A percentile compares a stretch with the other conserved stretches of the same genome.
These are phyloP conservation scores for Indicator indicator DNA, from an alignment of 2,113 vertebrate species.

Conservation along the genomic window DNA sequence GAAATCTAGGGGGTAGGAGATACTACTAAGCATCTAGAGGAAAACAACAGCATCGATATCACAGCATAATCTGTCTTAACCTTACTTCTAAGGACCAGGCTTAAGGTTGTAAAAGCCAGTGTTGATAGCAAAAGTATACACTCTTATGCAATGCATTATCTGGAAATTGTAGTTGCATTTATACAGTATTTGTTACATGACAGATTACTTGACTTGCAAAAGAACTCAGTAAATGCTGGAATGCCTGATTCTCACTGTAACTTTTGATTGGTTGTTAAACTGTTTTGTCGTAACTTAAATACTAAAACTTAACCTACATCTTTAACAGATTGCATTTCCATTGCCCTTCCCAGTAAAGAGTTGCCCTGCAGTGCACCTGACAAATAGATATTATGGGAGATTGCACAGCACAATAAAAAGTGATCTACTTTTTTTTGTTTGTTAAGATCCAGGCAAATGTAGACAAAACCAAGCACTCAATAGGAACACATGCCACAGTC, in stretches of 20 bases:
- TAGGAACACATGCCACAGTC: background rate
- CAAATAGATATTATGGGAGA: background rate
- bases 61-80: constrained; percentile 6
- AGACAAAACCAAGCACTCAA: background rate
- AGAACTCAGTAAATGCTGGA: background rate
- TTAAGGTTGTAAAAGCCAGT: background rate
- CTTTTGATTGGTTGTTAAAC: background rate
- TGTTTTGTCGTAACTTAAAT: background rate
- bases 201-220: background rate
- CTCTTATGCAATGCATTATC: background rate
- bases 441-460: background rate
- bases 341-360: background rate
- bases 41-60: background rate
- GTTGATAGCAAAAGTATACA: background rate
- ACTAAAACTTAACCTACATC: background rate
- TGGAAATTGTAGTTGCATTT: background rate
- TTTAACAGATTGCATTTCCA: background rate
- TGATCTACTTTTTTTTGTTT: background rate
- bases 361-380: background rate
- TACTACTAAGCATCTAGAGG: background rate
- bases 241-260: background rate
- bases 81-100: background rate
- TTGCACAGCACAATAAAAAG: background rate
- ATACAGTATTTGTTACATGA: background rate
- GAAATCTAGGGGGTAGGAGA: constrained; percentile 2